Evolutionary conservation across 1,140 invertebrate genomes (phyloP).

Genomic region (Achroia grisella): DNA sequence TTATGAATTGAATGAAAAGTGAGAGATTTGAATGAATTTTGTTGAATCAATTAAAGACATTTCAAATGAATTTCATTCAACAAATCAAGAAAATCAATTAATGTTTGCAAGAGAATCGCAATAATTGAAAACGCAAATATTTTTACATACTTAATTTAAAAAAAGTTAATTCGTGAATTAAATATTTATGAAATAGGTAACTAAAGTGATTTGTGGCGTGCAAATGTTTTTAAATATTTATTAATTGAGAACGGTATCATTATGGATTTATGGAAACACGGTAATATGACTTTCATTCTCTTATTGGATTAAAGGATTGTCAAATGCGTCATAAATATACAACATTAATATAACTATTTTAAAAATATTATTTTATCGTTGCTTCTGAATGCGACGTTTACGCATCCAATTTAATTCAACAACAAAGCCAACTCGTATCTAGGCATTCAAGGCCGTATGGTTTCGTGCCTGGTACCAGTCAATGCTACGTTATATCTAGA

Average conservation of each 20-base stretch:
- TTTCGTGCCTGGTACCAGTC: slow-evolving; percentile 51
- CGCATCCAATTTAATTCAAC: slow-evolving; percentile 30
- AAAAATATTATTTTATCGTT: slow-evolving; percentile 11
- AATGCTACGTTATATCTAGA: slow-evolving; percentile 25
- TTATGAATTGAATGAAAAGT: too few species aligned
- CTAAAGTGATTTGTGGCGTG: neutral
- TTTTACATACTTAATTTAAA: too few species aligned
- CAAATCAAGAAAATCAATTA: too few species aligned
- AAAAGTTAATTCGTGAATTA: too few species aligned
- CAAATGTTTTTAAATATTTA: neutral
- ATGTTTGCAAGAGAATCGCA: too few species aligned
- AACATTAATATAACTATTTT: neutral
- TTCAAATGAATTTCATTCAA: too few species aligned
- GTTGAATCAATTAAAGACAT: too few species aligned
- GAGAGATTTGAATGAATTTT: too few species aligned
- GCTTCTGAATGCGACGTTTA: slow-evolving; percentile 13
- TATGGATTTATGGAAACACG: slow-evolving; percentile 59
- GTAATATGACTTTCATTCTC: slow-evolving; percentile 22
- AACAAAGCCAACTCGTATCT: too few species aligned
- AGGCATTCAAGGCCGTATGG: slow-evolving; percentile 62
- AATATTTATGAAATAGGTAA: neutral
- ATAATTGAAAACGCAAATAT: too few species aligned
- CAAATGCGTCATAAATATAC: neutral
- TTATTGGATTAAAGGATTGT: too few species aligned
- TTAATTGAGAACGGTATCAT: neutral